Conservation (phyloP, 1,140 invertebrate genomes). For the Diachasma alloeum region DNA sequence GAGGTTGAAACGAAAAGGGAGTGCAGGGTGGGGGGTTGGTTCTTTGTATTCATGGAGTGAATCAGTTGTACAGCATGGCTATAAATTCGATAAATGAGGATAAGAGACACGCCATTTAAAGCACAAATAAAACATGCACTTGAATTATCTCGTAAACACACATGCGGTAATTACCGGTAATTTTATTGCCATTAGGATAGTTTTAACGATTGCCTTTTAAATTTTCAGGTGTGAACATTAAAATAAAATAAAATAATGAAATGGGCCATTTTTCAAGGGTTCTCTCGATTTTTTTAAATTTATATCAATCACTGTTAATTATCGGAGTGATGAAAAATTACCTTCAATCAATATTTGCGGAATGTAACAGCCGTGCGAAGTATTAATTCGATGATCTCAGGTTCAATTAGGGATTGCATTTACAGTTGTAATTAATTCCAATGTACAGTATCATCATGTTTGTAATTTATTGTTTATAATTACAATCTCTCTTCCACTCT, state of each 20-base stretch:
- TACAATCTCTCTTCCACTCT: not conserved
- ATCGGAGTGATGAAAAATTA: not conserved
- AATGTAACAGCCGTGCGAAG: not conserved
- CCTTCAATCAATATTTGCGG: not conserved
- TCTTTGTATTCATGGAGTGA: not conserved
- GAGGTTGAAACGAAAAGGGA: not conserved
- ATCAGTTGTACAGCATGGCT: not conserved
- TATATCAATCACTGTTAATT: not conserved
- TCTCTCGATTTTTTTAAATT: not conserved
- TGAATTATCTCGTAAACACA: too few relatives aligned
- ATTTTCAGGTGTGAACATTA: too few relatives aligned
- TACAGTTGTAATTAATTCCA: not conserved
- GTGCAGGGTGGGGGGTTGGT: not conserved
- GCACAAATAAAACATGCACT: too few relatives aligned
- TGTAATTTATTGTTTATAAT: constrained; percentile 4
- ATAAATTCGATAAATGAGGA: not conserved
- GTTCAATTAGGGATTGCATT: not conserved
- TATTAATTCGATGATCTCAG: not conserved
- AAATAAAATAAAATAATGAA: too few relatives aligned
- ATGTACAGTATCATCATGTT: not conserved
- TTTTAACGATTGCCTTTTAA: too few relatives aligned
- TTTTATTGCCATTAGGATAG: too few relatives aligned
- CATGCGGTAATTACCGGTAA: too few relatives aligned
- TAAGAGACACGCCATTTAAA: too few relatives aligned
- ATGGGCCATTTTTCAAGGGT: not conserved